Percentiles rank a stretch among this genome's conserved stretches.
These are phyloP conservation scores for Toxotes chatareus DNA, from an alignment of 2,113 vertebrate genomes.

Conservation along the genomic window DNA sequence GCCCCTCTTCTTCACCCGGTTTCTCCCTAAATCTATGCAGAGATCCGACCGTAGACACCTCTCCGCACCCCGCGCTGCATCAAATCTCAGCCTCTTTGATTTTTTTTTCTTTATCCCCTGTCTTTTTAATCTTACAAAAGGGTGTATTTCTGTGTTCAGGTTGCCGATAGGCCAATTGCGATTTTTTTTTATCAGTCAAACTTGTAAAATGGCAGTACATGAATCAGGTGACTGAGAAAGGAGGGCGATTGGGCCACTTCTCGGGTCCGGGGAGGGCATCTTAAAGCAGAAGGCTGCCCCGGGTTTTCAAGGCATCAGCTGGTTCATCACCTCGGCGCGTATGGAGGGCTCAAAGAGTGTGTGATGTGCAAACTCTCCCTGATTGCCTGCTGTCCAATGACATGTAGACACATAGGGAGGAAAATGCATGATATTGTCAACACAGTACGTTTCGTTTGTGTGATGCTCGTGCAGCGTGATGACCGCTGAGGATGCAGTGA, in stretches of 20 bases:
- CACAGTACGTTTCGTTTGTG: neutral
- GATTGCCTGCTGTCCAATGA: constrained; percentile 60
- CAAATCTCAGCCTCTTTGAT: constrained; percentile 39
- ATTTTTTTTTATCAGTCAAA: constrained; percentile 69
- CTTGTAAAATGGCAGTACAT: constrained; percentile 87
- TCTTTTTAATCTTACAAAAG: constrained; percentile 57
- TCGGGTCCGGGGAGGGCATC: constrained; percentile 79
- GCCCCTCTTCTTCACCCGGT: constrained; percentile 43
- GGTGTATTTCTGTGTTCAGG: constrained; percentile 66
- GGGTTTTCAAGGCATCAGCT: constrained; percentile 54
- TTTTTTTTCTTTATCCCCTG: constrained; percentile 5
- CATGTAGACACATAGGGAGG: constrained; percentile 54
- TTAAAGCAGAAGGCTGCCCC: constrained; percentile 81
- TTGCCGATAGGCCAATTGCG: constrained; percentile 66
- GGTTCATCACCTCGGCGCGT: constrained; percentile 42
- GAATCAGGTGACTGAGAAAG: constrained; percentile 85
- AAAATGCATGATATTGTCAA: constrained; percentile 4
- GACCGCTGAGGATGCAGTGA: neutral
- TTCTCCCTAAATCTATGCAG: constrained; percentile 46
- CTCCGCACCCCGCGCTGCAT: constrained; percentile 54
- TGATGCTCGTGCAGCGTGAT: neutral
- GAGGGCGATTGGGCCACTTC: constrained; percentile 78
- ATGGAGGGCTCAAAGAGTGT: constrained; percentile 2
- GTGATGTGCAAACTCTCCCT: constrained; percentile 26
- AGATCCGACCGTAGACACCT: constrained; percentile 46